phyloP scores from a whole-genome alignment of 2,888 invertebrate species.

The Drosophila colorata region DNA sequence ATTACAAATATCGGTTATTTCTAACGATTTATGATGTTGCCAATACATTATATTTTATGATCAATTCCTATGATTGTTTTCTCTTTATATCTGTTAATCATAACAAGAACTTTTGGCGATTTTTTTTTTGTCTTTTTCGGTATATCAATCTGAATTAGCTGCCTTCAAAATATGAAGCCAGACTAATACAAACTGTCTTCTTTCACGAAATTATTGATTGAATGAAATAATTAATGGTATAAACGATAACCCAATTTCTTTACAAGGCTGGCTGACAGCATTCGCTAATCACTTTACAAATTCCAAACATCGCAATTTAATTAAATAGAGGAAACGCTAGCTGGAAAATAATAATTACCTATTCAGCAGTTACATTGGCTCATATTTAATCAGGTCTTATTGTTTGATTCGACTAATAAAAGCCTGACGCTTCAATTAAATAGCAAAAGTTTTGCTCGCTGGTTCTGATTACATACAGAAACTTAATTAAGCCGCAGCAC shows the following conservation, averaged over 20 bases:
- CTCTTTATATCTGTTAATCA: no score
- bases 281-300: conserved; percentile 20
- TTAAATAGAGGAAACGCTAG: conserved; percentile 20
- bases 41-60: no score
- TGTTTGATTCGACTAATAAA: conserved; percentile 60
- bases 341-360: conserved; percentile 26
- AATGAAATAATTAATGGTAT: neutral
- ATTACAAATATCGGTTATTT: no score
- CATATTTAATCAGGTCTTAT: conserved; percentile 56
- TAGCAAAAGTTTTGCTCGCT: conserved; percentile 41
- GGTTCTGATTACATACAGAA: conserved; percentile 52
- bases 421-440: conserved; percentile 57
- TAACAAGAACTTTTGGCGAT: no score
- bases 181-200: no score
- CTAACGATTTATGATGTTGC: no score
- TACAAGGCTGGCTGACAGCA: neutral
- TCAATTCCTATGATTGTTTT: no score
- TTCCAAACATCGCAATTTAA: conserved; percentile 27
- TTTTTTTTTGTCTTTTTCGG: neutral
- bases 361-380: conserved; percentile 37
- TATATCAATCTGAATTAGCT: no score
- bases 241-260: neutral
- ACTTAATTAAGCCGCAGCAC: conserved; percentile 51
- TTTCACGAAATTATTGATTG: no score
- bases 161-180: no score